Percentiles rank a stretch among this genome's conserved stretches.
These are phyloP conservation scores for Thamnophis elegans DNA, from an alignment of 2,797 vertebrate species.

Conservation along the genomic window DNA sequence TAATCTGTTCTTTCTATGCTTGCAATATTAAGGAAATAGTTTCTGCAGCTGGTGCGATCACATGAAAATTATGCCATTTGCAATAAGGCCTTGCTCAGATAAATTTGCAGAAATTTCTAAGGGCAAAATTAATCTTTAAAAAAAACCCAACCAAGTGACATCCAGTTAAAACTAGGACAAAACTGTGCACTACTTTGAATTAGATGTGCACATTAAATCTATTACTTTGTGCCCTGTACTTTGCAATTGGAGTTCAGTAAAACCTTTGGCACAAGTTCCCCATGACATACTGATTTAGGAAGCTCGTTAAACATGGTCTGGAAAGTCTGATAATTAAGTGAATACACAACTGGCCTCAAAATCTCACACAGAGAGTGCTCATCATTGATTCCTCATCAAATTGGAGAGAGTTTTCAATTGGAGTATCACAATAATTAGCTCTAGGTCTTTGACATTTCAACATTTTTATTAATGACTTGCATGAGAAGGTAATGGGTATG, in stretches of 20 bases:
- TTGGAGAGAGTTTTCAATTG: not conserved
- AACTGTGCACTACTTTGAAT: not conserved
- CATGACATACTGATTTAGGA: not conserved
- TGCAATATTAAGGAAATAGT: conserved; percentile 44
- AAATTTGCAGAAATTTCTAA: not conserved
- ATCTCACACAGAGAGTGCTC: not conserved
- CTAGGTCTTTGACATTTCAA: not conserved
- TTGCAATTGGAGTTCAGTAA: not conserved
- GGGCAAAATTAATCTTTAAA: not conserved
- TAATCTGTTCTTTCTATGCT: conserved; percentile 51
- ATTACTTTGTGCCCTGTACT: not conserved
- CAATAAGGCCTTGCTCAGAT: not conserved
- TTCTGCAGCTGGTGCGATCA: conserved; percentile 17
- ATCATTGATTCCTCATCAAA: not conserved
- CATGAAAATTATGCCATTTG: not conserved
- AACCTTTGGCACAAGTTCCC: not conserved
- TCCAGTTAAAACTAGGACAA: not conserved
- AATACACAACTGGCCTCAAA: not conserved
- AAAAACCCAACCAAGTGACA: not conserved
- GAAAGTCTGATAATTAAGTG: not conserved
- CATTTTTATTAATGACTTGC: not conserved
- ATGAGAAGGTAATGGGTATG: not conserved
- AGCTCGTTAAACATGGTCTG: not conserved
- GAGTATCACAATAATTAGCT: not conserved
- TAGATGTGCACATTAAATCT: not conserved